Evolutionary conservation across 2,113 vertebrate genomes (phyloP), one percentile per base, ranked within the genome.

Genomic region (Gnathonemus echidnorhynchus): DNA sequence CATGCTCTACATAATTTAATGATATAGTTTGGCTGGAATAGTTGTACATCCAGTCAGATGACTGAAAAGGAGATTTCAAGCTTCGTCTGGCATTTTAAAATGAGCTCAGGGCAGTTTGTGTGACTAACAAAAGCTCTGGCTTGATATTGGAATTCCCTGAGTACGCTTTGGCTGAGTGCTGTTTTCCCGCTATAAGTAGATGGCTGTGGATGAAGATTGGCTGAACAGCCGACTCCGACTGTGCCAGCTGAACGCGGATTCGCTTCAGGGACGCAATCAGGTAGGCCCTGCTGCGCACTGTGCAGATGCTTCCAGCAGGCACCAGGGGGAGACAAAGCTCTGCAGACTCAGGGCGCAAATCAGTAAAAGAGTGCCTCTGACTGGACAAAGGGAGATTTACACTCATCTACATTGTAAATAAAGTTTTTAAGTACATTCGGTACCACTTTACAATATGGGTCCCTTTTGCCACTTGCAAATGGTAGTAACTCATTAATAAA

Each of bases 131-230:
- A 39, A 83, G 77, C 15, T 46, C 77, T 45, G 5, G 11, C 46
- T 83, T 83, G 6, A 6, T 46, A 8, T 39, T 83, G 46, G 45
- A 21, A n/a, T 50, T 86, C 42, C 80, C 17, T 46, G 35, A 84
- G 35, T 50, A 3, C n/a, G 24, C n/a, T 87, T 87, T 52, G 86
- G 86, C 24, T 31, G 45, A 87, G 5, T 42, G 13, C 31, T 42
- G 35, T 39, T 62, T 42, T 88, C 86, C 27, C 10, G 31, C 10
- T 39, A 31, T 11, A 70, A 46, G 66, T 48, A 93, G 92, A 93
- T 92, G 92, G 91, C 86, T 80, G 50, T 49, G 87, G 49, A 87
- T 17, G 88, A 92, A 39, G 92, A 91, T 5, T 93, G 92, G 92
- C 52, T 93, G 53, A 88, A 80, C 90, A 92, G 92, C 89, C 90